These are phyloP conservation scores for Danionella cerebrum DNA, from an alignment of 2,113 vertebrate genomes.

Conservation along the genomic window DNA sequence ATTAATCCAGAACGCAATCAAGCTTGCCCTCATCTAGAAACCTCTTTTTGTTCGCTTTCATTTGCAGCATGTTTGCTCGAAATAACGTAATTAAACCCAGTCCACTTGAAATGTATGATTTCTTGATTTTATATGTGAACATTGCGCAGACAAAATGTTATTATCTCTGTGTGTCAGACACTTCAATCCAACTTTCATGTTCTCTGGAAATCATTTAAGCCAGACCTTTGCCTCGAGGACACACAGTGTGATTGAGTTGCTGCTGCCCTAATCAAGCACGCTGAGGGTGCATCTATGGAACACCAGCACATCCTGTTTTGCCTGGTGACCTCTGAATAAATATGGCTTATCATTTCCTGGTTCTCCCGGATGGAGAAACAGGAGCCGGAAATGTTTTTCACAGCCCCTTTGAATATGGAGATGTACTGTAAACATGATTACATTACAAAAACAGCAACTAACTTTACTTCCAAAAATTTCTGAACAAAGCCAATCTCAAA, in stretches of 20 bases:
- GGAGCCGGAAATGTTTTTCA: too few relatives aligned
- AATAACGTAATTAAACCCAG: constrained; percentile 1
- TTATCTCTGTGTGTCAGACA: constrained; percentile 15
- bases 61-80: neutral
- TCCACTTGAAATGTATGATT: neutral
- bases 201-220: neutral
- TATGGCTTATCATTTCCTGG: constrained; percentile 2
- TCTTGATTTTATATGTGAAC: constrained; percentile 3
- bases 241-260: neutral
- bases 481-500: too few relatives aligned
- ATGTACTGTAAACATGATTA: too few relatives aligned
- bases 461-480: too few relatives aligned
- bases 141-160: constrained; percentile 1
- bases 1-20: constrained; percentile 19
- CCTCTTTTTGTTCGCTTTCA: neutral
- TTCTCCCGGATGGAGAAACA: too few relatives aligned
- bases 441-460: too few relatives aligned
- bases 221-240: neutral
- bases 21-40: constrained; percentile 9
- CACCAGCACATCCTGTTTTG: constrained; percentile 1
- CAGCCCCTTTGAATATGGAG: too few relatives aligned
- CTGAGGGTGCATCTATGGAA: constrained; percentile 1
- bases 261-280: neutral
- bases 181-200: constrained; percentile 20
- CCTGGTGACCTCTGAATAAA: constrained; percentile 17